phyloP scores from a whole-genome alignment of 1,140 invertebrate species.

The Saxidomus purpurata region DNA sequence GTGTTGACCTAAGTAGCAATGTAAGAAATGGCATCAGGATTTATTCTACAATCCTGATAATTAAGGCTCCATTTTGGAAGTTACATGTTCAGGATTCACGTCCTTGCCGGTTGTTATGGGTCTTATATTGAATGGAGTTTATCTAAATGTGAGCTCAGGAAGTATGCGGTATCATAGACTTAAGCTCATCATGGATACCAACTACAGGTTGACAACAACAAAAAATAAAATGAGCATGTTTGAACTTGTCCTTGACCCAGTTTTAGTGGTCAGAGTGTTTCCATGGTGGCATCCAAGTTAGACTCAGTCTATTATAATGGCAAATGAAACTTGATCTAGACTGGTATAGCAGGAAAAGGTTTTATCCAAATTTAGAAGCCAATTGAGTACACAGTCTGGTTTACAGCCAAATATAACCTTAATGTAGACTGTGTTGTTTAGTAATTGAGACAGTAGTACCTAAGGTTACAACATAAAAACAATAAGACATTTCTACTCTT shows the following conservation, averaged over 20 bases:
- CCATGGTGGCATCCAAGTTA: conserved; percentile 59
- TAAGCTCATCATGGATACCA: conserved; percentile 55
- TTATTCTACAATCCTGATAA: conserved; percentile 54
- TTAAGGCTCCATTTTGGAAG: conserved; percentile 32
- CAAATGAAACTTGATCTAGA: conserved; percentile 14
- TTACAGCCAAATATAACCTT: too few relatives aligned
- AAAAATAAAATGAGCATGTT: conserved; percentile 34
- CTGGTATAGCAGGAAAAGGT: too few relatives aligned
- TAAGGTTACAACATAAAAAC: too few relatives aligned
- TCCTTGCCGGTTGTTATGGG: conserved; percentile 52
- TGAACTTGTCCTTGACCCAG: conserved; percentile 54
- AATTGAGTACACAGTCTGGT: too few relatives aligned
- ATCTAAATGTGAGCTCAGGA: conserved; percentile 52
- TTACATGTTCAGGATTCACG: conserved; percentile 44
- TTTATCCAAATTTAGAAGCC: too few relatives aligned
- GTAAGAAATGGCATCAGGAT: conserved; percentile 57
- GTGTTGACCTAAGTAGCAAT: conserved; percentile 46
- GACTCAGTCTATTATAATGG: conserved; percentile 33
- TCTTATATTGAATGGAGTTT: conserved; percentile 49
- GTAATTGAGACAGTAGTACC: too few relatives aligned
- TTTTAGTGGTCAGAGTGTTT: conserved; percentile 53
- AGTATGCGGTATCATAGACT: conserved; percentile 57
- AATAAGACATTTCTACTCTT: too few relatives aligned
- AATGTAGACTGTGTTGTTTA: too few relatives aligned
- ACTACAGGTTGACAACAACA: neutral